Conservation (phyloP, 2,113 vertebrate species). For the Cavia aperea region DNA sequence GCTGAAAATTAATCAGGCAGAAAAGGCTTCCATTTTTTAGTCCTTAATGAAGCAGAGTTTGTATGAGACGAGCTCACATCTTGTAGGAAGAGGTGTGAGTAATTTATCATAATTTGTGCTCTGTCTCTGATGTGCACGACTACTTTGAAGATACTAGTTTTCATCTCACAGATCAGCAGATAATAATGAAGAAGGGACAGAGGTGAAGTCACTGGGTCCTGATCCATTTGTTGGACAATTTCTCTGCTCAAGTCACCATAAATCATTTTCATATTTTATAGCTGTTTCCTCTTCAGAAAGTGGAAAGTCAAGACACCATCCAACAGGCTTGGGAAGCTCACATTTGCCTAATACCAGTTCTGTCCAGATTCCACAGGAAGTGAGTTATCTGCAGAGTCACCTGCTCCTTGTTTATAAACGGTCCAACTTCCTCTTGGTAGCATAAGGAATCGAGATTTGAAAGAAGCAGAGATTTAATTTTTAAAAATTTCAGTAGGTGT, state of each 20-base stretch:
- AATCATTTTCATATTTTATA: background rate
- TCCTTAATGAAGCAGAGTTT: background rate
- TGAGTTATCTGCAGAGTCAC: background rate
- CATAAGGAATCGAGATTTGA: background rate
- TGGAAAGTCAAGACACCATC: background rate
- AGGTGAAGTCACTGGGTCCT: background rate
- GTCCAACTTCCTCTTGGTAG: background rate
- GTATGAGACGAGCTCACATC: background rate
- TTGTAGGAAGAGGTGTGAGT: background rate
- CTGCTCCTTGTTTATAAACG: accelerated
- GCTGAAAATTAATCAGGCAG: background rate
- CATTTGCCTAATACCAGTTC: accelerated
- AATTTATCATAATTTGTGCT: background rate
- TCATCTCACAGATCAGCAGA: background rate
- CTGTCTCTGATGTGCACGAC: background rate
- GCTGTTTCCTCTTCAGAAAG: background rate
- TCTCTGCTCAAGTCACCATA: background rate
- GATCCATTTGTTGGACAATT: background rate
- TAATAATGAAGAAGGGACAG: background rate
- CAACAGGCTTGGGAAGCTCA: no score
- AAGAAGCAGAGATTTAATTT: background rate
- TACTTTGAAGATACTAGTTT: background rate
- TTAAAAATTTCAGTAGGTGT: background rate
- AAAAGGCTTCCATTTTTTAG: background rate
- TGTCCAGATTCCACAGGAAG: background rate